These are phyloP conservation scores for Drosophila cracens DNA, from an alignment of 2,888 invertebrate genomes.

Conservation along the genomic window DNA sequence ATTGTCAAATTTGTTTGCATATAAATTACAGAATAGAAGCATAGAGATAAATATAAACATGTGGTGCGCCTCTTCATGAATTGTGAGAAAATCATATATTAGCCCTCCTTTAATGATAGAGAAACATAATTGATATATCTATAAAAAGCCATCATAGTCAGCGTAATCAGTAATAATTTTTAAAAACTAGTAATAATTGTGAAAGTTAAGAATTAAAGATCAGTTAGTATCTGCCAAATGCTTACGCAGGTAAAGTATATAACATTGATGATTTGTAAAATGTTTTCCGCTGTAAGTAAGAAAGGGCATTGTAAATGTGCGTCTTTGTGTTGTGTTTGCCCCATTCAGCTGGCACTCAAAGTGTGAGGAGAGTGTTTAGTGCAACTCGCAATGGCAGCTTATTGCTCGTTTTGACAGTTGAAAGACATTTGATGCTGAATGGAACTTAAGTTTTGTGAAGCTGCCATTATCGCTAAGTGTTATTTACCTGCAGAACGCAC, in stretches of 20 bases:
- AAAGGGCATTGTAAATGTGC: neutral
- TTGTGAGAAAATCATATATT: neutral
- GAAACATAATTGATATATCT: neutral
- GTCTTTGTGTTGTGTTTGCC: neutral
- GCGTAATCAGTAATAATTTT: neutral
- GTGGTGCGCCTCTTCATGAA: no score
- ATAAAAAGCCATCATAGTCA: neutral
- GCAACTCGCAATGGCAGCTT: constrained; percentile 24
- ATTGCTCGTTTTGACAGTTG: constrained; percentile 41
- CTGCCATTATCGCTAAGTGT: constrained; percentile 58
- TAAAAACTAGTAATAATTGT: neutral
- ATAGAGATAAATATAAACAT: neutral
- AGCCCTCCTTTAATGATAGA: neutral
- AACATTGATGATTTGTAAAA: neutral
- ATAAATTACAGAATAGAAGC: neutral
- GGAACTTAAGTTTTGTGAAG: constrained; percentile 46
- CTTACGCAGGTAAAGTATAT: no score
- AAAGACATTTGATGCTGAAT: constrained; percentile 50
- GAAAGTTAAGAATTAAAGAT: neutral
- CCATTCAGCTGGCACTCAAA: constrained; percentile 8
- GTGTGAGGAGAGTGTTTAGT: constrained; percentile 24
- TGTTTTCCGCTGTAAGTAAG: neutral
- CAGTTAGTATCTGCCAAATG: neutral
- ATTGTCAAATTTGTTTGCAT: neutral
- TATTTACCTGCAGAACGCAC: constrained; percentile 51